Percentiles rank a stretch among this genome's conserved stretches.
Evolutionary conservation across 2,797 vertebrate genomes (phyloP).

Genomic region (Morus bassanus): DNA sequence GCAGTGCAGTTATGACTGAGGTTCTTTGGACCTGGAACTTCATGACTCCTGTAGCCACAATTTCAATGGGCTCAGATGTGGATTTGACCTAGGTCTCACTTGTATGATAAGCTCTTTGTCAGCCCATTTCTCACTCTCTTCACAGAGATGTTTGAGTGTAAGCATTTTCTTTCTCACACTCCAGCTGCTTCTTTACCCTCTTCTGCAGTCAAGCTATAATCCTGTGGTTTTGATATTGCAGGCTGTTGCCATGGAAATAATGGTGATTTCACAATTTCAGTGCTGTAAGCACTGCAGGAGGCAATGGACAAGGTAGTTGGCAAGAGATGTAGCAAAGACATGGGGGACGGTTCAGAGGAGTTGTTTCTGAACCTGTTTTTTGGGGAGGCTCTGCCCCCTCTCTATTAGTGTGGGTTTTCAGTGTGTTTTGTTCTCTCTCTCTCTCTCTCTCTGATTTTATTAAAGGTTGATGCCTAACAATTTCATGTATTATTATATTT

Average conservation of each 20-base stretch:
- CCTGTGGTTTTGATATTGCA: constrained; percentile 58
- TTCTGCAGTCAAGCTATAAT: constrained; percentile 60
- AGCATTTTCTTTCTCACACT: constrained; percentile 44
- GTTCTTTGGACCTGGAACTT: not conserved
- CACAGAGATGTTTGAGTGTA: constrained; percentile 22
- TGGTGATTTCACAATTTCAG: constrained; percentile 56
- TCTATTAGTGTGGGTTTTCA: not conserved
- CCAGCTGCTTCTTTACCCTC: constrained; percentile 46
- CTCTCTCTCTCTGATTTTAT: not conserved
- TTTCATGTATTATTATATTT: not conserved
- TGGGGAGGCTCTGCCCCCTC: not conserved
- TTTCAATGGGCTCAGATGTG: not conserved
- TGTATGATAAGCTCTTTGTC: not conserved
- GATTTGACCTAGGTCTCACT: not conserved
- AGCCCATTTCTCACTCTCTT: constrained; percentile 25
- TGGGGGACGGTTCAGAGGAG: not conserved
- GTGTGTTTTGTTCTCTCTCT: not conserved
- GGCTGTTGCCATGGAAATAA: constrained; percentile 71
- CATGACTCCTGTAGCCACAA: not conserved
- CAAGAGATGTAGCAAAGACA: not conserved
- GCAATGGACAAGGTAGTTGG: constrained; percentile 14
- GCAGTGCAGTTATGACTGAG: not conserved
- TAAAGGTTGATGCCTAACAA: not conserved
- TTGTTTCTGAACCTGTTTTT: not conserved
- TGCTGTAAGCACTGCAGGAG: constrained; percentile 38